A percentile compares a stretch with the other conserved stretches of the same genome.
Evolutionary conservation across 2,113 vertebrate genomes (phyloP).

Genomic region (Scopus umbretta): DNA sequence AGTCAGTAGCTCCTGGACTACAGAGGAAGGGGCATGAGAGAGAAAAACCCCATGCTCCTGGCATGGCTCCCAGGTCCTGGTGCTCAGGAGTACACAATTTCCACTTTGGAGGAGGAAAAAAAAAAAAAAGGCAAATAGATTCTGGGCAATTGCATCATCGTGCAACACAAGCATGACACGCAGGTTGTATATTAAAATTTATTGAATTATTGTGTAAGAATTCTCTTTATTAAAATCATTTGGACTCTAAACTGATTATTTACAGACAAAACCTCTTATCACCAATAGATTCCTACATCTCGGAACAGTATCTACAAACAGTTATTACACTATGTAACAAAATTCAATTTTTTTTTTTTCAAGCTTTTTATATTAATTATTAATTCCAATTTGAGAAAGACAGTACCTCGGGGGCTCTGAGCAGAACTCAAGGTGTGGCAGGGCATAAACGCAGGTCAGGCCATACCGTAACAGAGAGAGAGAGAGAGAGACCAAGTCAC

Average conservation of each 20-base stretch:
- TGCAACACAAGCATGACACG: neutral
- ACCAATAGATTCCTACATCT: slow-evolving; percentile 74
- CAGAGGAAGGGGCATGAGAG: neutral
- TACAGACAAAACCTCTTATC: slow-evolving; percentile 78
- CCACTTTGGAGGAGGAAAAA: neutral
- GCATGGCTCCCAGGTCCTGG: neutral
- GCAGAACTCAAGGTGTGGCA: slow-evolving; percentile 34
- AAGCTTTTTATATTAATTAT: slow-evolving; percentile 68
- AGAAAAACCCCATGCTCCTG: rapidly evolving
- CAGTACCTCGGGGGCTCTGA: slow-evolving; percentile 47
- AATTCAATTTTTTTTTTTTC: slow-evolving; percentile 16
- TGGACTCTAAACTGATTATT: slow-evolving; percentile 77
- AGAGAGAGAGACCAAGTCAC: neutral
- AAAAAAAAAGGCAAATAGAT: neutral
- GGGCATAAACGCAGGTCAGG: neutral
- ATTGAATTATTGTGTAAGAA: slow-evolving; percentile 75
- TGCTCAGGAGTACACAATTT: neutral
- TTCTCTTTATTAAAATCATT: slow-evolving; percentile 77
- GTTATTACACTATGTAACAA: slow-evolving; percentile 71
- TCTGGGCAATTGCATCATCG: neutral
- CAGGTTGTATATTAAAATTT: slow-evolving; percentile 70
- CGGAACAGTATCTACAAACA: slow-evolving; percentile 69
- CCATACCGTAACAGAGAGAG: neutral
- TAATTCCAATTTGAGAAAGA: slow-evolving; percentile 67
- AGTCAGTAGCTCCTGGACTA: rapidly evolving